Base-by-base conservation (phyloP, 2,888 invertebrate genomes). In the Leucozona laternaria region DNA sequence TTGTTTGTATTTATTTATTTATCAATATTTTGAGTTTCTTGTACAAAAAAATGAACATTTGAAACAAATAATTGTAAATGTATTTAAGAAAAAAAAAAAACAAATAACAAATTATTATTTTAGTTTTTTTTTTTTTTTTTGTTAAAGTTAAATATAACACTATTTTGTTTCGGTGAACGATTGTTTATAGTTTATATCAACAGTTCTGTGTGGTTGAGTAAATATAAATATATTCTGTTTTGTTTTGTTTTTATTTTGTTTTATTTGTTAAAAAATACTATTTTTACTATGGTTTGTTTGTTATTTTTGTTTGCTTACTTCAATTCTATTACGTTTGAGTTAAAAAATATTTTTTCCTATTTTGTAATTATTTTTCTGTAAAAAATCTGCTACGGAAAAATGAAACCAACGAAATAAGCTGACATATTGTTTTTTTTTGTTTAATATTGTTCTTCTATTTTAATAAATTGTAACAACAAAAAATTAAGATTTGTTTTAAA, bases 321-420 rank as follows among this genome's bases (percentile, higher is more conserved):
- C 87, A 87, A 87, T 87, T 87, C 87, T 87, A 76, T 87, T 87
- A 83, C 34, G 53, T 76, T 82, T 81, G 73, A 50, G 50, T 73
- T 79, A 83, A 79, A 87, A 87, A 83, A 83, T 83, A 87, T 83
- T 72, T 82, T 82, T 82, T 82, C 62, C 53, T 79, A 76, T 55
- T 83, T 87, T 73, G 64, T 88, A 86, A n/a, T 58, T 80, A 57
- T 73, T 77, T 66, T 80, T 81, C 78, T 81, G 86, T 86, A 86
- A 86, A 83, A 53, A 87, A 87, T 87, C 83, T 76, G 87, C 87
- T 87, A 87, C 83, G 83, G 79, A 83, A 83, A 87, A 83, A 87
- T 87, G 87, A 87, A 87, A 87, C 87, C 87, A 87, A 87, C 87
- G 43, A 79, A 86, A 87, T 72, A 87, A 87, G 87, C 87, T 83